Conservation (phyloP, 2,888 invertebrate species). For the Macroteleia sp. region DNA sequence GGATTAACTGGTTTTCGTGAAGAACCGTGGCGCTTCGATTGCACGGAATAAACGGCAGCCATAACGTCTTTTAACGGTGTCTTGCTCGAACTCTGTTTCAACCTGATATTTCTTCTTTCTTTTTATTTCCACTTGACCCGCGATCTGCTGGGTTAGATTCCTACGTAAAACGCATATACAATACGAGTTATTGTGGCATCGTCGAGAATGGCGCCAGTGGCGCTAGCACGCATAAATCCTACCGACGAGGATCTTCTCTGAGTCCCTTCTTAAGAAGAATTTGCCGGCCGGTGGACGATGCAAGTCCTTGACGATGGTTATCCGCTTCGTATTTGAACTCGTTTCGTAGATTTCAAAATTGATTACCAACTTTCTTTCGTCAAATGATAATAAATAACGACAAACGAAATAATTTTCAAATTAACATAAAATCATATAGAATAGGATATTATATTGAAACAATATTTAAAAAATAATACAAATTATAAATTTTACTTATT, state of each 20-base stretch:
- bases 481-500: too few species aligned
- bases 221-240: constrained; percentile 80
- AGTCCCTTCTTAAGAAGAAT: constrained; percentile 60
- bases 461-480: too few species aligned
- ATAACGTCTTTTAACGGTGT: constrained; percentile 57
- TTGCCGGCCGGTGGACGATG: constrained; percentile 61
- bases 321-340: background rate
- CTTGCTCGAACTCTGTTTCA: constrained; percentile 57
- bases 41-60: constrained; percentile 67
- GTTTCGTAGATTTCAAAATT: background rate
- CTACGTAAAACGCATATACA: constrained; percentile 81
- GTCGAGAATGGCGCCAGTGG: constrained; percentile 78
- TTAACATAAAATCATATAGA: too few species aligned
- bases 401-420: too few species aligned
- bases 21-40: constrained; percentile 70
- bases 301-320: constrained; percentile 17
- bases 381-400: too few species aligned
- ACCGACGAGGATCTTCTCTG: constrained; percentile 57
- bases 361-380: too few species aligned
- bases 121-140: constrained; percentile 79
- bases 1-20: constrained; percentile 63
- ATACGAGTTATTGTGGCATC: constrained; percentile 83
- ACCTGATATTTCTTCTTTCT: constrained; percentile 61
- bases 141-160: constrained; percentile 82
- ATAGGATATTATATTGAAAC: too few species aligned